phyloP scores from a whole-genome alignment of 2,797 vertebrate genomes.

The Sebastes itinus region DNA sequence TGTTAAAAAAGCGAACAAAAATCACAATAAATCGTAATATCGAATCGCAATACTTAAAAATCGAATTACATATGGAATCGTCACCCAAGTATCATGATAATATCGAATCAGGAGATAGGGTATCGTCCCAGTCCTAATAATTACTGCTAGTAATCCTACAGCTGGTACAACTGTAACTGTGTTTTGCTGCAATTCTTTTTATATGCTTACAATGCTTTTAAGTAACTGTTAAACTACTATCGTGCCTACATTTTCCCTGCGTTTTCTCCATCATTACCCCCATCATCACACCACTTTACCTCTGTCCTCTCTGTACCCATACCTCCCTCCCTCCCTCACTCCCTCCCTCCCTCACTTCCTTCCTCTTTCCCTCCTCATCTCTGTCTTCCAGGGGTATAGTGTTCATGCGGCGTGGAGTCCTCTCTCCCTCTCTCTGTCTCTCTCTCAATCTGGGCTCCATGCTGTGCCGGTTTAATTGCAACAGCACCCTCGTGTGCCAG shows the following conservation, averaged over 20 bases:
- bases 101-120: too few species aligned
- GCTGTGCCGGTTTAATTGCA: constrained; percentile 84
- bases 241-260: background rate
- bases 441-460: constrained; percentile 70
- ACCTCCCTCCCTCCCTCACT: too few species aligned
- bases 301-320: constrained; percentile 24
- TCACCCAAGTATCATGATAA: too few species aligned
- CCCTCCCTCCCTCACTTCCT: background rate
- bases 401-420: constrained; percentile 58
- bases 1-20: too few species aligned
- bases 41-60: too few species aligned
- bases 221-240: background rate
- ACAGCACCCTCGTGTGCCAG: constrained; percentile 81
- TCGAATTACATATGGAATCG: too few species aligned
- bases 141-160: background rate
- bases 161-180: background rate
- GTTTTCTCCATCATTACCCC: constrained; percentile 38
- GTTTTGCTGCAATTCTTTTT: background rate
- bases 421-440: constrained; percentile 53
- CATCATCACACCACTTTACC: constrained; percentile 35
- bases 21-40: too few species aligned
- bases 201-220: background rate
- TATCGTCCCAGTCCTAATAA: too few species aligned
- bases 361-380: constrained; percentile 30
- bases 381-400: constrained; percentile 61